Conservation (phyloP, 2,797 vertebrate species). For the Esox masquinongy region DNA sequence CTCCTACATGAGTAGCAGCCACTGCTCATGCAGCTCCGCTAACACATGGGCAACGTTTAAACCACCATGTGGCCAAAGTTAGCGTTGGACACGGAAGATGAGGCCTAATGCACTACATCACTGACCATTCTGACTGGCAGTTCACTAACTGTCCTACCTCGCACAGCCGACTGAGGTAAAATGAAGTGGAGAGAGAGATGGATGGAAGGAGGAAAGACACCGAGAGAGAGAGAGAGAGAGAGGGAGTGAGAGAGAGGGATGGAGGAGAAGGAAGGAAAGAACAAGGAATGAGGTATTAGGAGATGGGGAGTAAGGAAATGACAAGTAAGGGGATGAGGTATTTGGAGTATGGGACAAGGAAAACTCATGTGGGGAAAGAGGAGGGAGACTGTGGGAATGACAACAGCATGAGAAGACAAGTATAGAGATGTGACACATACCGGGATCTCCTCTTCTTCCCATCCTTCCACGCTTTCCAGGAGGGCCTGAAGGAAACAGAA, state of each 20-base stretch:
- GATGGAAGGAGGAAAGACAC: background rate
- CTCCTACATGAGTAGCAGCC: slow-evolving; percentile 62
- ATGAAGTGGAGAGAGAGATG: slow-evolving; percentile 1
- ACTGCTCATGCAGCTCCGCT: slow-evolving; percentile 58
- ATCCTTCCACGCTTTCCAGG: slow-evolving; percentile 86
- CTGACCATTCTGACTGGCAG: slow-evolving; percentile 34
- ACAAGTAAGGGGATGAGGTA: too few relatives aligned
- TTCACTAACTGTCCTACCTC: slow-evolving; percentile 34
- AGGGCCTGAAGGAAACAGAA: slow-evolving; percentile 81
- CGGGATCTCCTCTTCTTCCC: slow-evolving; percentile 87
- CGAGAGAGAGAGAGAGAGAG: slow-evolving; percentile 12
- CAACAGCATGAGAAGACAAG: background rate
- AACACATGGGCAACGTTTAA: slow-evolving; percentile 63
- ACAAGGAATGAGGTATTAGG: too few relatives aligned
- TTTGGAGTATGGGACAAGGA: background rate
- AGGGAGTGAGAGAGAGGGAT: slow-evolving; percentile 15
- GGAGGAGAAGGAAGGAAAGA: background rate
- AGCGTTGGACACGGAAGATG: slow-evolving; percentile 42
- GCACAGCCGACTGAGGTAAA: background rate
- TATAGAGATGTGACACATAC: slow-evolving; percentile 66
- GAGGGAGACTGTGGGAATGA: slow-evolving; percentile 17
- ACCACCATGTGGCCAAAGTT: slow-evolving; percentile 65
- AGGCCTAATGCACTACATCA: slow-evolving; percentile 47
- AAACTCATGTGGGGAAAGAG: background rate
- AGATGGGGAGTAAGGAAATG: background rate